phyloP scores from a whole-genome alignment of 2,888 invertebrate species.

The Chouioia cunea region DNA sequence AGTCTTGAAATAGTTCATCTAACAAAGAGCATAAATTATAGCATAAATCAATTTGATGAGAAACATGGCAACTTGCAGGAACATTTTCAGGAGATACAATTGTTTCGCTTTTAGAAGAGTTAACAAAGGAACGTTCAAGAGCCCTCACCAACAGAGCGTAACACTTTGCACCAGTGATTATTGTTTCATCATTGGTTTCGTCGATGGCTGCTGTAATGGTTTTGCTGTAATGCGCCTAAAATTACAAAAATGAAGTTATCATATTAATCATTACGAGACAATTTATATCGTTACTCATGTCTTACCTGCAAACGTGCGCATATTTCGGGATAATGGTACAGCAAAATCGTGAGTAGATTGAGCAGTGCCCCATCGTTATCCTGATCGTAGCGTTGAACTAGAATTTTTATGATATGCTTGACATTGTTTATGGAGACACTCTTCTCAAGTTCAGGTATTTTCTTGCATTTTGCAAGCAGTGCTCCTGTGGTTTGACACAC shows the following conservation, averaged over 20 bases:
- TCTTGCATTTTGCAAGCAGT: slow-evolving; percentile 55
- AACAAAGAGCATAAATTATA: slow-evolving; percentile 60
- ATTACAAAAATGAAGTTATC: background rate
- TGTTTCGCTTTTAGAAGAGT: slow-evolving; percentile 53
- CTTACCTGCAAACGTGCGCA: slow-evolving; percentile 60
- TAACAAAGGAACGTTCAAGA: slow-evolving; percentile 59
- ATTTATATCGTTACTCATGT: slow-evolving; percentile 7
- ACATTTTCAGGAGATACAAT: slow-evolving; percentile 56
- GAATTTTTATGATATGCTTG: slow-evolving; percentile 57
- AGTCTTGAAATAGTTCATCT: slow-evolving; percentile 58
- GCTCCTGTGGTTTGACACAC: slow-evolving; percentile 56
- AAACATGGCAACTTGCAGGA: slow-evolving; percentile 48
- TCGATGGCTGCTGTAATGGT: slow-evolving; percentile 58
- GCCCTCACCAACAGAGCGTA: slow-evolving; percentile 59
- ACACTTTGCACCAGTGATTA: slow-evolving; percentile 59
- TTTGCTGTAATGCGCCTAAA: slow-evolving; percentile 56
- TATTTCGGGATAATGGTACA: slow-evolving; percentile 62
- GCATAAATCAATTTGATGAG: slow-evolving; percentile 53
- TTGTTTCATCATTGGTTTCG: slow-evolving; percentile 52
- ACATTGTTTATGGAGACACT: slow-evolving; percentile 60
- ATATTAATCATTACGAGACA: slow-evolving; percentile 7
- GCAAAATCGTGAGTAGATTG: slow-evolving; percentile 58
- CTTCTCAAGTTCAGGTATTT: slow-evolving; percentile 61
- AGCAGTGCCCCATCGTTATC: slow-evolving; percentile 52
- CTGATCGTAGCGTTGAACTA: slow-evolving; percentile 50